Base-by-base conservation (phyloP, 2,797 vertebrate genomes). In the Megaceryle alcyon region DNA sequence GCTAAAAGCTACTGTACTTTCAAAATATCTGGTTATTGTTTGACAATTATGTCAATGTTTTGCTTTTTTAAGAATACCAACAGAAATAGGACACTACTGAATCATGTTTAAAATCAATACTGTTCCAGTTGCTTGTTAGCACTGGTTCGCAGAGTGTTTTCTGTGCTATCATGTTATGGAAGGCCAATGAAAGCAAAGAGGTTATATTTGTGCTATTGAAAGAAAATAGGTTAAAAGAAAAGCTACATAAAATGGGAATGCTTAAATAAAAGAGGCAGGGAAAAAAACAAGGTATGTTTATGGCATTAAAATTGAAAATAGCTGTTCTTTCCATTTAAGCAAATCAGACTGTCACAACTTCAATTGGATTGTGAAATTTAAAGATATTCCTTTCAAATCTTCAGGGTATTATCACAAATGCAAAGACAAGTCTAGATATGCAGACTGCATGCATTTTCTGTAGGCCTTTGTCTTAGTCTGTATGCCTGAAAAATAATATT, bases 401-500 rank as follows among this genome's bases (percentile, higher is more conserved):
- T 87, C 73, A 96, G 86, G 78, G 89, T 82, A 80, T 87, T 88
- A 92, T 18, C 75, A 80, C n/a, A 92, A 84, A 95, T 49, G 7
- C 72, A 90, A 95, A 88, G 85, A 82, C 72, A 94, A 96, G 84
- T 77, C 56, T 65, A 96, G 59, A 79, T 78, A 94, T 95, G 96
- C 86, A 82, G 82, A 83, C n/a, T 26, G 39, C 83, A 69, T 39
- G 29, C 25, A 4, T 91, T 88, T 97, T 96, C 92, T 95, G 89
- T 87, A 98, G 97, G 98, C 98, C 98, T 98, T 98, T 98, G 97
- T 98, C 96, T 98, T 96, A 97, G 94, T 88, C 96, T 79, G 49
- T 82, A 93, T 97, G 92, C 79, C 96, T 97, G 97, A 95, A 97
- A 96, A 98, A 97, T 82, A 94, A 98, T 96, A 97, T 98, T 98